Evolutionary conservation across 2,113 vertebrate genomes (phyloP), one percentile per base, ranked within the genome.

Genomic region (Megaleporinus macrocephalus): DNA sequence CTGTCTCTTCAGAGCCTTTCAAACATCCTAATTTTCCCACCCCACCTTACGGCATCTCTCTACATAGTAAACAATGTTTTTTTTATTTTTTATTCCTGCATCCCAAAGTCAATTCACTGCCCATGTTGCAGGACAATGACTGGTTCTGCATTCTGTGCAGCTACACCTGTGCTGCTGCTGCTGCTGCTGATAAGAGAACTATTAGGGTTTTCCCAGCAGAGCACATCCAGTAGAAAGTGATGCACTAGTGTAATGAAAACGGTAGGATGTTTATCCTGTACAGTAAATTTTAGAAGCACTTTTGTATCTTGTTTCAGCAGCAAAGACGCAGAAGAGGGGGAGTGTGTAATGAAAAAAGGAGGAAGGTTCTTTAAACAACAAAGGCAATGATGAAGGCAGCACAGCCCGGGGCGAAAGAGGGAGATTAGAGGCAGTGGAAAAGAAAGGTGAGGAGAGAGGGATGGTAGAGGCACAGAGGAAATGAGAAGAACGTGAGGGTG

Each of bases 361-460:
- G 36, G 24, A 74, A 63, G 62, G 20, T 55, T 61, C 33, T 73
- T 30, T 78, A 62, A 74, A 73, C 11, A 44, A 49, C 33, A 81
- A 84, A 73, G 53, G 22, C 68, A 4, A 27, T 77, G 79, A 80
- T 76, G 68, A 76, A 77, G 53, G 62, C 62, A 66, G 13, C 30
- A 18, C 63, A 62, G 44, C 51, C 27, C 14, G 41, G 55, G 61
- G 44, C 1, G 49, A 51, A 74, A 47, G 30, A 20, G 27, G 63
- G 26, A 65, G 53, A 82, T 78, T 57, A 75, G 26, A 74, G 55
- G 29, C 63, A 15, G 36, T 9, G 33, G 13, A 71, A 41, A 65
- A 41, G 24, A 24, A 59, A 22, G 70, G 24, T 73, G 47, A 26
- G 51, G 66, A 53, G 20, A 36, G 41, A 70, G 26, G 20, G 30